Evolutionary conservation across 2,888 invertebrate species (phyloP), one percentile per base, ranked within the genome.

Genomic region (Drosophila dives): DNA sequence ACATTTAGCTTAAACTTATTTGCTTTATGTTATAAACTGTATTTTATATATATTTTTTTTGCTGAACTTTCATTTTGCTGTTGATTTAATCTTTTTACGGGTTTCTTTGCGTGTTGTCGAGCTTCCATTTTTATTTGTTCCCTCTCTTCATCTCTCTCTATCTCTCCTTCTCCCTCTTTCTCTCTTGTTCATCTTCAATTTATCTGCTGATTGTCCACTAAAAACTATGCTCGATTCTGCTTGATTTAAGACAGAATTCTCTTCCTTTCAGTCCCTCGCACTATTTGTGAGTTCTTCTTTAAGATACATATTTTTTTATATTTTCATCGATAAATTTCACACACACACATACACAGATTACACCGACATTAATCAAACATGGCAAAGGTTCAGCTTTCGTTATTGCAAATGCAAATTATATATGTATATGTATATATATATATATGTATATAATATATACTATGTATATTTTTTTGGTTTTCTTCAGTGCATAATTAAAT

Each of bases 161-260:
- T 70, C 70, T 61, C 58, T n/a, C 10, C 5, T 4, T n/a, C 40
- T 23, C 23, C 56, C 48, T 34, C 42, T 33, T 33, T 56, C 12
- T 23, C 2, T n/a, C 34, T 10, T 15, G 15, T 34, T 36, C 15
- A 1, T n/a, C 42, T 62, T 65, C 67, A 48, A 45, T 75, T 83
- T 72, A 71, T 81, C 74, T 82, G 83, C 86, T 87, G 86, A 87
- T 87, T 87, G 86, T 87, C 86, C 86, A 89, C 86, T 87, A 87
- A 87, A 82, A 87, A 87, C 86, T 87, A 87, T 85, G 83, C 78
- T 86, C 81, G 78, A 77, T 80, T 75, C 42, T 67, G 56, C 63
- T 75, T 55, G 69, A 68, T 66, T 64, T 64, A 12, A 26, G 38
- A 55, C 38, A 34, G 63, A 69, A 56, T 75, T 77, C 26, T 38